Evolutionary conservation across 2,797 vertebrate genomes (phyloP), one percentile per base, ranked within the genome.

Genomic region (Halcyon chelicuti): DNA sequence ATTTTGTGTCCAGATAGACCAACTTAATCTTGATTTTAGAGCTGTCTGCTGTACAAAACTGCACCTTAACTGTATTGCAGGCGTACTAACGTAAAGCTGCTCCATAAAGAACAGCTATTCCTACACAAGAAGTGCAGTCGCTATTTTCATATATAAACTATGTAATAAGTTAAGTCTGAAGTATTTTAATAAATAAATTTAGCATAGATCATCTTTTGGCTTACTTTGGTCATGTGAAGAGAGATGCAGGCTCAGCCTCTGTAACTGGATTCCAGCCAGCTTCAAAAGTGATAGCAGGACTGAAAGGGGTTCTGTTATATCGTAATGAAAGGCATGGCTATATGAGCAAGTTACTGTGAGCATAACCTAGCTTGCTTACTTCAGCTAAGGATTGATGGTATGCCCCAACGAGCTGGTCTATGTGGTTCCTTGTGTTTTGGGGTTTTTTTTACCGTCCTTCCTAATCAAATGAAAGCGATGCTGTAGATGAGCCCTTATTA

Each of bases 241-340:
- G 62, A 63, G 13, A 40, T n/a, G 62, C 9, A 33, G 61, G 14
- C 44, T 74, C 0, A 0, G 33, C 39, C 60, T 18, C 52, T 49
- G 17, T 67, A 62, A 20, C 22, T 73, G 51, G 18, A 55, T 83
- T 94, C 61, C n/a, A 91, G 23, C 14, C 49, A 47, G 16, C 42
- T 77, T 71, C 72, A 72, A 57, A 63, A 74, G 40, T 5, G 2
- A 42, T 4, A 49, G 74, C 47, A 60, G 52, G 16, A 66, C 55
- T 71, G 31, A 65, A 82, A 75, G 10, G 16, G 47, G 60, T 84
- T 57, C 55, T 82, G 8, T 49, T 51, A 3, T 26, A 18, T 33
- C 57, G 90, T 91, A 89, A 31, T 52, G 84, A 89, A 91, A 93
- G 22, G 28, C 26, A 39, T 21, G 35, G 20, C 60, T 76, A 42